Evolutionary conservation across 2,113 vertebrate species (phyloP).

Genomic region (Phyllostomus hastatus): DNA sequence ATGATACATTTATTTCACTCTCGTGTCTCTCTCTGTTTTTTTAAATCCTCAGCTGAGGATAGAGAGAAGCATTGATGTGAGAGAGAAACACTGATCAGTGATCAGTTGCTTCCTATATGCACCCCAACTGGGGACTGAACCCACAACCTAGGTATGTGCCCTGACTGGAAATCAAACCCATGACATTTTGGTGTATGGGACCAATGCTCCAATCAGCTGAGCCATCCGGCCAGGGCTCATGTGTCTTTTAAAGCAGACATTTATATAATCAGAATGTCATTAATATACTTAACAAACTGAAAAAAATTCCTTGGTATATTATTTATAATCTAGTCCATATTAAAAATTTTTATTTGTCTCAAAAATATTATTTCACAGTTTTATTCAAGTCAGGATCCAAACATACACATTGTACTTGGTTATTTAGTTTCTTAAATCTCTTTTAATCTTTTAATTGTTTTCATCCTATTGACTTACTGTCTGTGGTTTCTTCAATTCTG

Average conservation of each 20-base stretch:
- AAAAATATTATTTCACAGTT: neutral
- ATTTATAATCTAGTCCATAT: neutral
- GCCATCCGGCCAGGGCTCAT: too few species aligned
- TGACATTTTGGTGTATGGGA: too few species aligned
- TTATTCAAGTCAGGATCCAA: neutral
- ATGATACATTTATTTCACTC: neutral
- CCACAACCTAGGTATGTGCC: too few species aligned
- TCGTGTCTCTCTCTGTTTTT: too few species aligned
- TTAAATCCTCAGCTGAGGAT: too few species aligned
- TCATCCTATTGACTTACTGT: neutral
- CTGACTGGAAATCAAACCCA: too few species aligned
- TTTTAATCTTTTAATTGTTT: neutral
- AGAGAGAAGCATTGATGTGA: too few species aligned
- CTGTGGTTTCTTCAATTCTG: too few species aligned
- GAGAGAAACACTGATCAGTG: too few species aligned
- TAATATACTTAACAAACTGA: neutral
- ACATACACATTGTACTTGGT: neutral
- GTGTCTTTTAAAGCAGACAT: neutral
- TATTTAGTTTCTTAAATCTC: neutral
- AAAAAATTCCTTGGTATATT: neutral
- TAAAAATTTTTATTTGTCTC: neutral
- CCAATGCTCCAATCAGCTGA: too few species aligned
- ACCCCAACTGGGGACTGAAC: too few species aligned
- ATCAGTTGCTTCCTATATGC: too few species aligned
- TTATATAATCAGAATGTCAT: neutral